phyloP scores from a whole-genome alignment of 2,888 invertebrate species.

The Diachrysia chrysitis region DNA sequence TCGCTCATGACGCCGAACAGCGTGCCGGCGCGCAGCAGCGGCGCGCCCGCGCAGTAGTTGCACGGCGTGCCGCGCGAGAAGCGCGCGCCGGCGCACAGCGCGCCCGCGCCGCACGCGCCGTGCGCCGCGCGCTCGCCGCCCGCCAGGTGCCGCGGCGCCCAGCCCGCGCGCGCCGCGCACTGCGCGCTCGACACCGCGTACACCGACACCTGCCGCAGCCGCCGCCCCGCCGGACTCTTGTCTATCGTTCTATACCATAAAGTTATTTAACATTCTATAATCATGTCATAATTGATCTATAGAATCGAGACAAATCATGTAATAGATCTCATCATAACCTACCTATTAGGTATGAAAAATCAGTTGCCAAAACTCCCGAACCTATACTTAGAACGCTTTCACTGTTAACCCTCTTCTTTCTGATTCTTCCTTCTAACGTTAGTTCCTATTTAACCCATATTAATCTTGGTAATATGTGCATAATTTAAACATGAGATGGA shows the following conservation, averaged over 20 bases:
- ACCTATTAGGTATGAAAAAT: too few species aligned
- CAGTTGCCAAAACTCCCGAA: too few species aligned
- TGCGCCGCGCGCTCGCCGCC: conserved; percentile 35
- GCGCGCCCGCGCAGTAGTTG: conserved; percentile 77
- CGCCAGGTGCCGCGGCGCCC: conserved; percentile 67
- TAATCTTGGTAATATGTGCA: too few species aligned
- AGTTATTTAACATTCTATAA: too few species aligned
- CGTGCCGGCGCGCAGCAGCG: conserved; percentile 66
- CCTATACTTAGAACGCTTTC: too few species aligned
- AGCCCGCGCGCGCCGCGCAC: conserved; percentile 44
- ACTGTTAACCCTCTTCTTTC: too few species aligned
- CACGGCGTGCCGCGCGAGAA: conserved; percentile 64
- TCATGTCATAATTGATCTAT: too few species aligned
- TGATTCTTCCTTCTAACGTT: too few species aligned
- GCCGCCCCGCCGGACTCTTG: conserved; percentile 44
- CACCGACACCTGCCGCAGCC: conserved; percentile 60
- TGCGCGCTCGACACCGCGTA: conserved; percentile 49
- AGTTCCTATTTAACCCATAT: too few species aligned
- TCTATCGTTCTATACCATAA: conserved; percentile 53
- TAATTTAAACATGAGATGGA: too few species aligned
- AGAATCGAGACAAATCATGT: too few species aligned
- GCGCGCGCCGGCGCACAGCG: conserved; percentile 65
- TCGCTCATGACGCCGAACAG: conserved; percentile 72
- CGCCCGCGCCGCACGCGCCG: conserved; percentile 48
- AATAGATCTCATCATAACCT: background rate